Percentiles rank a stretch among this genome's conserved stretches.
Evolutionary conservation across 2,113 vertebrate species (phyloP).

Genomic region (Mustela lutreola): DNA sequence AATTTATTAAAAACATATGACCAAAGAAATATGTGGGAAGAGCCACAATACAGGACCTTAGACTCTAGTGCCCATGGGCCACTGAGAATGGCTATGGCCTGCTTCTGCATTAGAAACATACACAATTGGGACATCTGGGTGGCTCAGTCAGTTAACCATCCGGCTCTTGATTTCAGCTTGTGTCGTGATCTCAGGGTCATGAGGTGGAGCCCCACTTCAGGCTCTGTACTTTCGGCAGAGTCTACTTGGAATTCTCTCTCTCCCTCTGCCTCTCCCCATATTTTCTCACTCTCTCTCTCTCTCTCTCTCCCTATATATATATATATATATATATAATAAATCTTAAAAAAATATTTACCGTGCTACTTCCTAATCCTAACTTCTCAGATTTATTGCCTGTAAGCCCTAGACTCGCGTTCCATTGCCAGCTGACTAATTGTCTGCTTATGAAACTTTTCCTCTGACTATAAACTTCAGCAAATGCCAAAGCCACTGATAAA

Average conservation of each 20-base stretch:
- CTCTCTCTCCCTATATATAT: too few relatives aligned
- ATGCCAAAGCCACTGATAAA: slow-evolving; percentile 7
- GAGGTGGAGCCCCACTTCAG: background rate
- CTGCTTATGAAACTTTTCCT: background rate
- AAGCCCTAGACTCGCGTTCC: background rate
- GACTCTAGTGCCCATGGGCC: too few relatives aligned
- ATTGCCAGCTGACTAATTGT: background rate
- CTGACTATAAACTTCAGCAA: background rate
- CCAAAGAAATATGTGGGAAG: background rate
- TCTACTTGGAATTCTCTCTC: background rate
- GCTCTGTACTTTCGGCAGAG: background rate
- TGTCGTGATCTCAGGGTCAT: background rate
- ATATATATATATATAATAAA: too few relatives aligned
- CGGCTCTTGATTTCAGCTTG: background rate
- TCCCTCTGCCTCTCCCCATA: background rate
- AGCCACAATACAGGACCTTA: background rate
- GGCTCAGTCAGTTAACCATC: background rate
- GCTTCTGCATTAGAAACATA: background rate
- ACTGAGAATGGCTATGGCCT: background rate
- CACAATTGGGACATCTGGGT: background rate
- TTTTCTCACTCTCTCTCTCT: background rate
- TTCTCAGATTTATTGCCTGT: background rate
- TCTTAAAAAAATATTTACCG: background rate
- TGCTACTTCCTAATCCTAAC: background rate
- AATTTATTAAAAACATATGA: background rate